Evolutionary conservation across 2,797 vertebrate species (phyloP), one percentile per base, ranked within the genome.

Genomic region (Liasis olivaceus): DNA sequence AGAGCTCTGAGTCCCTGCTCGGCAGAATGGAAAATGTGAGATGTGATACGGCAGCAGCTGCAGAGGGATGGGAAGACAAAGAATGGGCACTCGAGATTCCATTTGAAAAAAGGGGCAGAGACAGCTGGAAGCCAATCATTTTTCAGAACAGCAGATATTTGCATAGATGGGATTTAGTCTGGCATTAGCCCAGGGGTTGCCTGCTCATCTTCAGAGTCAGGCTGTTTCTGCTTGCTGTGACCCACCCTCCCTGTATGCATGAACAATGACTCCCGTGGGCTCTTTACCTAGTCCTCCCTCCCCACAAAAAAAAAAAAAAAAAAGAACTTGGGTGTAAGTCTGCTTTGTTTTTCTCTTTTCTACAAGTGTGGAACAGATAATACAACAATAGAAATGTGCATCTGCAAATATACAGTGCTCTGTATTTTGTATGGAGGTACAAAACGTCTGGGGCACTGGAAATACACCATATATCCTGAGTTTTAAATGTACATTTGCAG

Each of bases 11-110:
- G 47, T 85, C 93, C 94, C 93, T 94, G 96, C 93, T 96, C 93
- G 93, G 94, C 12, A 2, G 96, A 95, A 96, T 96, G 97, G 97
- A 96, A 97, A 97, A 96, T 95, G 95, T 96, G 96, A 96, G 97
- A 97, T 96, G 95, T 93, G 97, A 97, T 97, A 94, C 0, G 2
- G 96, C 92, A 93, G 97, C 96, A 95, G 95, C 96, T 91, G 96
- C 72, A 0, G 95, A 96, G 94, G 93, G 96, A 96, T 42, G 20
- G 93, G 96, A 94, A 96, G 91, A 95, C 91, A 93, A 95, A 96
- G 96, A 96, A 90, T 92, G 93, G 47, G 90, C 90, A 95, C 94
- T 96, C 0, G 14, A 92, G 94, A 94, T 89, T 93, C 94, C 92
- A 56, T 95, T 93, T 92, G 96, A 89, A 95, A 93, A 0, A 2